These are phyloP conservation scores for Phaenicophaeus curvirostris DNA, from an alignment of 2,797 vertebrate genomes.

Conservation along the genomic window DNA sequence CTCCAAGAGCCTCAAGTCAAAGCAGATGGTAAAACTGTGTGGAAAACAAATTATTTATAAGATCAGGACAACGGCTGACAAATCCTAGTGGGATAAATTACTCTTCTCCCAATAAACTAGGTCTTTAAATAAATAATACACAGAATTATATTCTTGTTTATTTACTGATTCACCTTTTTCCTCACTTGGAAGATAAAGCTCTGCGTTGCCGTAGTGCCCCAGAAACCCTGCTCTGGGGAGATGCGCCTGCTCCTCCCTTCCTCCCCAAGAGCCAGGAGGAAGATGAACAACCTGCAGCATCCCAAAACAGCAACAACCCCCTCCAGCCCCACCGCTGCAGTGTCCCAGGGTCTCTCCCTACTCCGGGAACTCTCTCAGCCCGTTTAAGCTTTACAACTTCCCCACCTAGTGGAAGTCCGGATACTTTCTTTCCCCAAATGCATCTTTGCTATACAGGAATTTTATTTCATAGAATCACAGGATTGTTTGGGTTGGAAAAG, in stretches of 20 bases:
- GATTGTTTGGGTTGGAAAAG: too few species aligned
- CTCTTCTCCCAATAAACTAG: not conserved
- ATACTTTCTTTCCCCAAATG: not conserved
- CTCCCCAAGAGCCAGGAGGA: fast-evolving
- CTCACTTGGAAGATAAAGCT: not conserved
- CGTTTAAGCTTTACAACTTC: conserved; percentile 61
- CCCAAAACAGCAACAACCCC: not conserved
- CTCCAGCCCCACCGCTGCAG: not conserved
- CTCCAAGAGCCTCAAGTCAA: not conserved
- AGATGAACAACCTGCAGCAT: not conserved
- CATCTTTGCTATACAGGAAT: not conserved
- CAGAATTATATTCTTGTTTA: not conserved
- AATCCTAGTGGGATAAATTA: not conserved
- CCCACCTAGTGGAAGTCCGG: conserved; percentile 69
- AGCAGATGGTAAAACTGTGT: not conserved
- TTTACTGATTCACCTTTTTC: not conserved
- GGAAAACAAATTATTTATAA: not conserved
- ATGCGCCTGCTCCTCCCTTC: not conserved
- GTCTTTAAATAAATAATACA: not conserved
- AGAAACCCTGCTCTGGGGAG: not conserved
- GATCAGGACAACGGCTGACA: not conserved
- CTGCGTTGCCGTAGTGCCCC: not conserved
- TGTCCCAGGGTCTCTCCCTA: not conserved
- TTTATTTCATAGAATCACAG: not conserved
- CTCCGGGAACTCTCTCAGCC: not conserved